phyloP scores from a whole-genome alignment of 1,140 invertebrate species.

The Nasonia giraulti region DNA sequence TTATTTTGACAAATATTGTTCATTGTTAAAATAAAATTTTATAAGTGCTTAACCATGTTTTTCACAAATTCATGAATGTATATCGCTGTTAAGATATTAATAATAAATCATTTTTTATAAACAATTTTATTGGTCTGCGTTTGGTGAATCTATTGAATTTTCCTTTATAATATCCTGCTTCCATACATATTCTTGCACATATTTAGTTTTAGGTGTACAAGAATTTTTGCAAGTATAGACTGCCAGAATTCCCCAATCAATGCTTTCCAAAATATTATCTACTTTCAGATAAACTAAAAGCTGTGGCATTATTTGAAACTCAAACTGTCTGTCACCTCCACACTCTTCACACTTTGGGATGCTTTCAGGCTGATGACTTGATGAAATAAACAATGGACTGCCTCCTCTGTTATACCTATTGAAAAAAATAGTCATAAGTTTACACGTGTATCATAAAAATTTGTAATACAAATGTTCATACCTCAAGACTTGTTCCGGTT shows the following conservation, averaged over 20 bases:
- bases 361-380: slow-evolving; percentile 70
- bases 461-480: slow-evolving; percentile 45
- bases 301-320: slow-evolving; percentile 97
- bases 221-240: slow-evolving; percentile 90
- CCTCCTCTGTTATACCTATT: slow-evolving; percentile 85
- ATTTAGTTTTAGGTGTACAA: slow-evolving; percentile 79
- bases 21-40: background rate
- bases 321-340: slow-evolving; percentile 85
- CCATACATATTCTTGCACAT: slow-evolving; percentile 87
- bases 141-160: background rate
- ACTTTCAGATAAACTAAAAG: slow-evolving; percentile 85
- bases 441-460: background rate
- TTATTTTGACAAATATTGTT: too few species aligned
- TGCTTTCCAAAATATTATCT: slow-evolving; percentile 79
- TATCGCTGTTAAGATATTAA: background rate
- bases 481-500: slow-evolving; percentile 86
- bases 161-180: slow-evolving; percentile 87
- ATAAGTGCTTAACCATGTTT: background rate
- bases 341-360: slow-evolving; percentile 88
- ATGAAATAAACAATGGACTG: slow-evolving; percentile 87
- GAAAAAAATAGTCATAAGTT: slow-evolving; percentile 33
- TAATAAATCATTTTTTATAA: background rate
- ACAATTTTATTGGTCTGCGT: background rate
- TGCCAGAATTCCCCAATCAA: slow-evolving; percentile 93
- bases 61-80: background rate